Evolutionary conservation across 1,140 invertebrate genomes (phyloP).

Genomic region (Steinernema khuongi): DNA sequence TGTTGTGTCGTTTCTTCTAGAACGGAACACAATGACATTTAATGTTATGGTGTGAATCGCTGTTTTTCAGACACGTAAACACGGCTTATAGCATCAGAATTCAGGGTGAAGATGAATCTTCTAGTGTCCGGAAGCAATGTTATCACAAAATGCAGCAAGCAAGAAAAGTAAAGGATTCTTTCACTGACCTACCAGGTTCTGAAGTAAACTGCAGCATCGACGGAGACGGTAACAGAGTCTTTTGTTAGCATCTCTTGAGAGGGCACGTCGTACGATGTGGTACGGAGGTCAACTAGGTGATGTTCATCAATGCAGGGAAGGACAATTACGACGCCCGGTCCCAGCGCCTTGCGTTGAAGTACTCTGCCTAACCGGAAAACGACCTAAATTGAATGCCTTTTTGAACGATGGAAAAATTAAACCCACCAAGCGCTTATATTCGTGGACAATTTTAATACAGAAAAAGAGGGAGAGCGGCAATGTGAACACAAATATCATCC

Average conservation of each 20-base stretch:
- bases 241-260: conserved; percentile 87
- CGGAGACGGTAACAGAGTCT: conserved; percentile 75
- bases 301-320: conserved; percentile 82
- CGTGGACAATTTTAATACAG: conserved; percentile 53
- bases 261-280: conserved; percentile 76
- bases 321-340: conserved; percentile 74
- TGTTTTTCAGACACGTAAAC: no score
- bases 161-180: conserved; percentile 8
- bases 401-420: not conserved
- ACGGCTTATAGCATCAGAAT: no score
- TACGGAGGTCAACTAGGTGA: conserved; percentile 71
- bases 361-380: conserved; percentile 50
- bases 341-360: conserved; percentile 28
- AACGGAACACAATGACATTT: no score
- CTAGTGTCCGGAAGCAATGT: no score
- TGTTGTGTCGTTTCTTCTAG: no score
- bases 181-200: conserved; percentile 30
- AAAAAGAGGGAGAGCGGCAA: conserved; percentile 46
- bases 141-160: not conserved
- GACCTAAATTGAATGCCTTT: conserved; percentile 31
- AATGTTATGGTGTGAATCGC: no score
- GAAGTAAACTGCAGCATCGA: conserved; percentile 52
- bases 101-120: no score
- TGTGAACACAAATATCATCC: conserved; percentile 43
- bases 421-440: conserved; percentile 53